phyloP scores from a whole-genome alignment of 2,113 vertebrate genomes.

The Morphnarchus princeps region DNA sequence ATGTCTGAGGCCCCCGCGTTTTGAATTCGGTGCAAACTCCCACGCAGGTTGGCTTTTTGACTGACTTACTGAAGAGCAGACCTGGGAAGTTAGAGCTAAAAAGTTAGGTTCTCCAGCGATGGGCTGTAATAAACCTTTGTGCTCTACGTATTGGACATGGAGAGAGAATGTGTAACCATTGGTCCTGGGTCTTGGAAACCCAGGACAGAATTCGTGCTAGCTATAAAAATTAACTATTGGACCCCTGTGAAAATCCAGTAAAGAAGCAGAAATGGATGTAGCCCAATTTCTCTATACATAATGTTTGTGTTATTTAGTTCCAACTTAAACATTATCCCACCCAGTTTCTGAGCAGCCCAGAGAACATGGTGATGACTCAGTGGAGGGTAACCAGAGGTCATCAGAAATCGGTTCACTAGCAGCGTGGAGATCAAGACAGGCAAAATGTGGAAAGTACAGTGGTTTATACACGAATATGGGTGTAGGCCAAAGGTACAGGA shows the following conservation, averaged over 20 bases:
- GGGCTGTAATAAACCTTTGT: background rate
- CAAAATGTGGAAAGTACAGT: background rate
- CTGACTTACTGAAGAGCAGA: background rate
- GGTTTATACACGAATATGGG: background rate
- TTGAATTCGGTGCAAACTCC: background rate
- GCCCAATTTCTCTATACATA: background rate
- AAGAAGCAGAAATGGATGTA: background rate
- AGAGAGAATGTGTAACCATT: fast-evolving
- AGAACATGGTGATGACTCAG: background rate
- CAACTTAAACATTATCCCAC: background rate
- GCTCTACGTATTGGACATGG: fast-evolving
- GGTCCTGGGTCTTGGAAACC: background rate
- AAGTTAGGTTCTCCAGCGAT: background rate
- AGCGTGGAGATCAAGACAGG: background rate
- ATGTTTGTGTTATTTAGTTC: background rate
- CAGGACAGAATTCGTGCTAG: background rate
- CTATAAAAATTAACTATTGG: background rate
- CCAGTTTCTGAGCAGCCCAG: background rate
- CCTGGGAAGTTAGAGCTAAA: background rate
- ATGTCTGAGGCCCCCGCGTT: fast-evolving
- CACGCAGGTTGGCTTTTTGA: background rate
- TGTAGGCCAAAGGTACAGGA: background rate
- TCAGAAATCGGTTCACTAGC: background rate
- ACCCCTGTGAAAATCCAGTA: background rate
- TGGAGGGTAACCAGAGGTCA: background rate